Base-by-base conservation (phyloP, 2,113 vertebrate genomes). In the Bungarus multicinctus region DNA sequence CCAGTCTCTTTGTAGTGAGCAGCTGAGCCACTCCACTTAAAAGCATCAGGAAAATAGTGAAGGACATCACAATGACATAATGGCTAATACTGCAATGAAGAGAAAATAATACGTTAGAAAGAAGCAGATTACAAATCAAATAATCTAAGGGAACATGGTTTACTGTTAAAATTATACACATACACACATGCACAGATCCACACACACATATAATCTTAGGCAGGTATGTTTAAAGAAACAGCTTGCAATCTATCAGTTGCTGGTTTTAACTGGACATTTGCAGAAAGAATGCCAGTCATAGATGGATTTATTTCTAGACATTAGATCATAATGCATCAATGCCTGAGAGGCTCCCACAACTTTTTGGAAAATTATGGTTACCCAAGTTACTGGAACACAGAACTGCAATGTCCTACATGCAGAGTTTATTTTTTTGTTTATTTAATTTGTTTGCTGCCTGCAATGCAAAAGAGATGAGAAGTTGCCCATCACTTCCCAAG, bases 31-130 rank as follows among this genome's bases (percentile, higher is more conserved):
- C 94, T 94, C 99, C 96, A 89, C 98, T 99, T 94, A 99, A 98
- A 90, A 99, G 93, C 98, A 99, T 98, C 95, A 99, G 97, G 93
- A 99, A 99, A 96, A 99, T 99, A 90, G 99, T 98, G 98, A 99
- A 98, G 0, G 98, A 99, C 99, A 99, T 99, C 96, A 99, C 99
- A 16, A 99, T 99, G 91, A 99, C 99, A 11, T 99, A 99, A 95
- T 99, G 99, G 95, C 99, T 99, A 94, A 99, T 99, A 96, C 99
- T 99, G 97, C 30, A 97, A 97, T 23, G 89, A 88, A 94, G 47
- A 94, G 87, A 69, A 53, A 94, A 85, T 89, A 5, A 96, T 5
- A 88, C 11, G 12, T 91, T 0, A 86, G 60, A 94, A 94, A 27
- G 23, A 39, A 90, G 3, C 94, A 89, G 92, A 30, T 23, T 14